phyloP scores from a whole-genome alignment of 2,888 invertebrate species.

The Pheosia gnoma region DNA sequence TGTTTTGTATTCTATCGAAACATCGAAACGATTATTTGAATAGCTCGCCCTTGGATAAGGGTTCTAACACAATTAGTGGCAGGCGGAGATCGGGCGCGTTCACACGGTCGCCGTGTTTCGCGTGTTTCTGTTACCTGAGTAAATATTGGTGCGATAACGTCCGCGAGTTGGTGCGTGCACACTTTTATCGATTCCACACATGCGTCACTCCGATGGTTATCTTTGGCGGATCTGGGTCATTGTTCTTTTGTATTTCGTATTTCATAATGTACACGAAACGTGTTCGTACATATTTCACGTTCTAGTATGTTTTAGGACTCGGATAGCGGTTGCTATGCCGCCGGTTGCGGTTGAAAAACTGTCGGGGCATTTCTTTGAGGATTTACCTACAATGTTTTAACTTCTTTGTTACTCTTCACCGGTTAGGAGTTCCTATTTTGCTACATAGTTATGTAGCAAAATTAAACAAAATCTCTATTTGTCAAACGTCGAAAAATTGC shows the following conservation, averaged over 20 bases:
- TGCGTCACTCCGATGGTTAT: slow-evolving; percentile 82
- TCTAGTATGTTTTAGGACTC: slow-evolving; percentile 10
- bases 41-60: slow-evolving; percentile 60
- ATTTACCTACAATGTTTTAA: slow-evolving; percentile 18
- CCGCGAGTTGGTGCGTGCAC: slow-evolving; percentile 73
- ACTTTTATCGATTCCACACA: slow-evolving; percentile 81
- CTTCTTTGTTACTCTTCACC: slow-evolving; percentile 32
- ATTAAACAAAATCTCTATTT: slow-evolving; percentile 49
- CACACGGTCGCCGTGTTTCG: slow-evolving; percentile 68
- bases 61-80: slow-evolving; percentile 63
- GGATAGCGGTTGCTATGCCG: slow-evolving; percentile 22
- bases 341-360: slow-evolving; percentile 6
- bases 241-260: slow-evolving; percentile 77
- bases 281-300: slow-evolving; percentile 31
- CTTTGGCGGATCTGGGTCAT: slow-evolving; percentile 81
- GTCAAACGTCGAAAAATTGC: slow-evolving; percentile 27
- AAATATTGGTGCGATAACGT: slow-evolving; percentile 79
- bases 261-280: slow-evolving; percentile 49
- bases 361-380: background rate
- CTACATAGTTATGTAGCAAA: slow-evolving; percentile 38
- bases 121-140: slow-evolving; percentile 72
- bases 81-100: slow-evolving; percentile 50
- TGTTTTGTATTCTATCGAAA: slow-evolving; percentile 62
- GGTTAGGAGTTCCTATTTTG: slow-evolving; percentile 17
- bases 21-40: slow-evolving; percentile 56